Percentiles rank a stretch among this genome's conserved stretches.
Conservation (phyloP, 2,113 vertebrate species). For the Mus spicilegus region DNA sequence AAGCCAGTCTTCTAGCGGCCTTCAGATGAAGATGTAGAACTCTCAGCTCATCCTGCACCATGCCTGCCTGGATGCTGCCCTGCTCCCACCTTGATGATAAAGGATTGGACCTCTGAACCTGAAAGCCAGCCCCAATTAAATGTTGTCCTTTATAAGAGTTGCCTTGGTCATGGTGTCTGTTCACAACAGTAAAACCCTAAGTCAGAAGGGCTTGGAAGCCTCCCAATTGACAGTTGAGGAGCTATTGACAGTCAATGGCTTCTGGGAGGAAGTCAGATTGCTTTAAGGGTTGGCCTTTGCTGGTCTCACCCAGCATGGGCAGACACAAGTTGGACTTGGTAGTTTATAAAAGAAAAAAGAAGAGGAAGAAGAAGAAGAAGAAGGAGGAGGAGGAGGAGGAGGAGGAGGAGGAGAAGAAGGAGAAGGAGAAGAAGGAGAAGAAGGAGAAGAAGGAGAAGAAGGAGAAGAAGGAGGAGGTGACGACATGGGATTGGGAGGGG, state of each 20-base stretch:
- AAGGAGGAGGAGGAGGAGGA: background rate
- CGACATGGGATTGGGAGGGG: background rate
- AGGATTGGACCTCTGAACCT: too few species aligned
- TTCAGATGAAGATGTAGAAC: too few species aligned
- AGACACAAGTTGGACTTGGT: background rate
- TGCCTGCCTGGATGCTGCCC: too few species aligned
- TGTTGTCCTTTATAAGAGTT: too few species aligned
- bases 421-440: background rate
- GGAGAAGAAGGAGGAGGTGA: too few species aligned
- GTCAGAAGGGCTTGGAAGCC: background rate
- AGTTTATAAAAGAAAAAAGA: background rate
- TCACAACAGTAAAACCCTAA: too few species aligned
- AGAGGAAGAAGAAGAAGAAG: background rate
- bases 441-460: background rate
- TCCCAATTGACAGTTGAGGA: background rate
- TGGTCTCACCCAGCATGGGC: background rate
- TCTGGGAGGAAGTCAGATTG: background rate
- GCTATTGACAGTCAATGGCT: background rate
- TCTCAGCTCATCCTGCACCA: too few species aligned
- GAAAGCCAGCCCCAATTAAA: too few species aligned
- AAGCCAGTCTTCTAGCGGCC: too few species aligned
- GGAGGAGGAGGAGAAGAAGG: too few species aligned
- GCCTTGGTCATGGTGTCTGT: too few species aligned
- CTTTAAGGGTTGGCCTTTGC: background rate
- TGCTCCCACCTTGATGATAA: too few species aligned